These are phyloP conservation scores for Dromaius novaehollandiae DNA, from an alignment of 2,113 vertebrate species.

Conservation along the genomic window DNA sequence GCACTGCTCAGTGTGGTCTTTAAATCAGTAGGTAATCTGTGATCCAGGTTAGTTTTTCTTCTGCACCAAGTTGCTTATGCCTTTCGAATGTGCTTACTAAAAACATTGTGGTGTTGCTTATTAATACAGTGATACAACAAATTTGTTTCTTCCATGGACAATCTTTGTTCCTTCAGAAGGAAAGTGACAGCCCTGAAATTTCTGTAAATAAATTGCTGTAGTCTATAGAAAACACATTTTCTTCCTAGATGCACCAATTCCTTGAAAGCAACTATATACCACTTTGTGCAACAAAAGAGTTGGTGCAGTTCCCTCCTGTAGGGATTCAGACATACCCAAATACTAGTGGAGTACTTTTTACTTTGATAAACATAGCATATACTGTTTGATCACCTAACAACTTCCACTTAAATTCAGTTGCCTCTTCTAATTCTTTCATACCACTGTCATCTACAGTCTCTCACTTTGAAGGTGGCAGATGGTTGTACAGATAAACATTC, in stretches of 20 bases:
- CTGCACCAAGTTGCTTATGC: background rate
- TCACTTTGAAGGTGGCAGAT: background rate
- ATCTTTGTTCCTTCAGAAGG: background rate
- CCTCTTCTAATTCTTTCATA: background rate
- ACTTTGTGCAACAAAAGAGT: background rate
- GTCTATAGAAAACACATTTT: background rate
- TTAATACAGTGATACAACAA: background rate
- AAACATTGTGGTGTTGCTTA: background rate
- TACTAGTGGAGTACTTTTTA: background rate
- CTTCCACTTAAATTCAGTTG: background rate
- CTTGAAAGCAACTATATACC: background rate
- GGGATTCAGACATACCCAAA: background rate
- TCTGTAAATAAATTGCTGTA: background rate
- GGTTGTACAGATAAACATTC: background rate
- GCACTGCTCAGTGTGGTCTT: background rate
- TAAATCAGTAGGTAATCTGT: background rate
- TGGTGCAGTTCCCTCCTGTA: background rate
- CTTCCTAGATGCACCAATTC: background rate
- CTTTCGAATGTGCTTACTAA: background rate
- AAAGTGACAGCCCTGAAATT: background rate
- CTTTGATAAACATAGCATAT: background rate
- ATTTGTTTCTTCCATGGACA: background rate
- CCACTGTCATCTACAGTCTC: background rate
- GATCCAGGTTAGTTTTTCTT: background rate
- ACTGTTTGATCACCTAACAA: background rate